Evolutionary conservation across 2,888 invertebrate genomes (phyloP).

Genomic region (Agrochola litura): DNA sequence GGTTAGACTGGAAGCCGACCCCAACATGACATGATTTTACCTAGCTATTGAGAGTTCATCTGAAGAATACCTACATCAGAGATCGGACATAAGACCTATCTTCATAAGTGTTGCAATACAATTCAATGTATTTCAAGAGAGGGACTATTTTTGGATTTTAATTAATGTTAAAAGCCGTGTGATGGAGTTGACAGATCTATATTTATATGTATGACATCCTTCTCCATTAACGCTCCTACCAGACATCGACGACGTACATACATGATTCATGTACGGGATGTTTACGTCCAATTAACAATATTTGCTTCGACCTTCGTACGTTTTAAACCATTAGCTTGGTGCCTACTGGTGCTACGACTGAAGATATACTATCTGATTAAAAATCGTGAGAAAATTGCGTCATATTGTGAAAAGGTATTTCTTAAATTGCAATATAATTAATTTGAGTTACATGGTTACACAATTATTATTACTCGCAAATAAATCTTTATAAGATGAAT

Average conservation of each 20-base stretch:
- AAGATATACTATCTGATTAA: constrained; percentile 4
- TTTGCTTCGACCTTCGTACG: constrained; percentile 52
- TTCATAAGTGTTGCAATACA: constrained; percentile 9
- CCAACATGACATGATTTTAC: too few species aligned
- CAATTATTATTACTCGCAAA: neutral
- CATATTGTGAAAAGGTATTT: neutral
- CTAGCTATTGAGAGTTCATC: neutral
- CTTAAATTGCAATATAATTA: neutral
- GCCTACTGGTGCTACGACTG: constrained; percentile 12
- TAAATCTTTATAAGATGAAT: neutral
- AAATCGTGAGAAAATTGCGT: constrained; percentile 37
- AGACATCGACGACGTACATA: constrained; percentile 32
- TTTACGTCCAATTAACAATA: constrained; percentile 52
- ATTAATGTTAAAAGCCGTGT: constrained; percentile 34
- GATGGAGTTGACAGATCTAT: constrained; percentile 44
- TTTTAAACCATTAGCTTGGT: constrained; percentile 42
- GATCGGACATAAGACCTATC: too few species aligned
- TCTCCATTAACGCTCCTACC: constrained; percentile 31
- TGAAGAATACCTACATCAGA: too few species aligned
- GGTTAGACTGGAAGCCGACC: too few species aligned
- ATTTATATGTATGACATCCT: constrained; percentile 50
- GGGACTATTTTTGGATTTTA: constrained; percentile 46
- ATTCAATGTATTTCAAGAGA: constrained; percentile 23
- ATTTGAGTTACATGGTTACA: neutral
- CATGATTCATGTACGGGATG: constrained; percentile 55